Evolutionary conservation across 2,888 invertebrate species (phyloP).

Genomic region (Pantelozetes paolii): DNA sequence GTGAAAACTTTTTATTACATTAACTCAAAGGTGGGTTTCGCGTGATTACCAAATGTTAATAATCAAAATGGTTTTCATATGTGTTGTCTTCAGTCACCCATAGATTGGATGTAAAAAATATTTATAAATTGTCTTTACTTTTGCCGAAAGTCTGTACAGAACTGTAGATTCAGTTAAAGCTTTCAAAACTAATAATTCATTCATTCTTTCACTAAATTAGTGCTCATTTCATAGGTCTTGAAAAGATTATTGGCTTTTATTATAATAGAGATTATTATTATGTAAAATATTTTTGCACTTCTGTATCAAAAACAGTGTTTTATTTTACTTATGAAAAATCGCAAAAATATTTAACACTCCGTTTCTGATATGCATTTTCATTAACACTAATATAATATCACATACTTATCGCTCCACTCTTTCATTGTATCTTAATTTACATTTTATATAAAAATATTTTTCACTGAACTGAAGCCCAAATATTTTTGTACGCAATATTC

Average conservation of each 20-base stretch:
- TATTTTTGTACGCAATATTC: too few species aligned
- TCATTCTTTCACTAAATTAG: background rate
- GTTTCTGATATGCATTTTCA: background rate
- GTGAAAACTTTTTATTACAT: background rate
- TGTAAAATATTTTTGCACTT: too few species aligned
- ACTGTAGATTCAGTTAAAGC: background rate
- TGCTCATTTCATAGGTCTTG: constrained; percentile 19
- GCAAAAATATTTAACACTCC: background rate
- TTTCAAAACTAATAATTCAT: too few species aligned
- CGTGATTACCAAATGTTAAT: constrained; percentile 25
- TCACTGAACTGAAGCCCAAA: background rate
- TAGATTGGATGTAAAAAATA: too few species aligned
- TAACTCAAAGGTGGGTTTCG: constrained; percentile 13
- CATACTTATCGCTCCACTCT: too few species aligned
- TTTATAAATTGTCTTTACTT: background rate
- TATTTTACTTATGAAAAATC: too few species aligned
- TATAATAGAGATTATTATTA: background rate
- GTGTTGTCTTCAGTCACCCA: constrained; percentile 15
- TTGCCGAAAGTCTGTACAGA: background rate
- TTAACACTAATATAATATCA: too few species aligned
- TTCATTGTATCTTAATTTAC: background rate
- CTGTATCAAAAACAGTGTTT: too few species aligned
- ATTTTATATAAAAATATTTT: constrained; percentile 5
- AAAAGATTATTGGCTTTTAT: background rate
- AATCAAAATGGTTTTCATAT: constrained; percentile 21